These are phyloP conservation scores for Drosophila barbarae DNA, from an alignment of 2,888 invertebrate genomes.

Conservation along the genomic window DNA sequence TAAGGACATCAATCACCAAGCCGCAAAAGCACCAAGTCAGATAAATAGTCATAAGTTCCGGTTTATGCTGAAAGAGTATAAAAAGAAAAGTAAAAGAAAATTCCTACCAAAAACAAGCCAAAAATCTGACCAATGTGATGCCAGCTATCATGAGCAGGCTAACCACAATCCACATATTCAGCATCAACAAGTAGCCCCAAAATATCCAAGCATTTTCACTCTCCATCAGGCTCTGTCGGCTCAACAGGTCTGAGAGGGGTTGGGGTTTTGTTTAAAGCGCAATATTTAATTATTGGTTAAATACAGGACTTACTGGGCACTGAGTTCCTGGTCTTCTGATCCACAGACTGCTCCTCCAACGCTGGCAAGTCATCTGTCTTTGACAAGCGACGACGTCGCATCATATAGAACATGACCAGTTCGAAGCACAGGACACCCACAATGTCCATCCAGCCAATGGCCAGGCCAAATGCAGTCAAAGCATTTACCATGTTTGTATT, in stretches of 20 bases:
- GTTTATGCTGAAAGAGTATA: slow-evolving; percentile 30
- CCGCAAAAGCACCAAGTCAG: slow-evolving; percentile 49
- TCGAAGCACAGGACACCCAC: slow-evolving; percentile 56
- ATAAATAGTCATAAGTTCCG: slow-evolving; percentile 52
- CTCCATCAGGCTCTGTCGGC: not conserved
- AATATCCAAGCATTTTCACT: slow-evolving; percentile 40
- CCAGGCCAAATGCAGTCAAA: slow-evolving; percentile 59
- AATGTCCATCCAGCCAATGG: slow-evolving; percentile 64
- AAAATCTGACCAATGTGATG: slow-evolving; percentile 47
- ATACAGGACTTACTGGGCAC: slow-evolving; percentile 27
- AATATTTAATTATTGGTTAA: not conserved
- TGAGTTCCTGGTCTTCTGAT: not conserved
- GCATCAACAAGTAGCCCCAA: slow-evolving; percentile 53
- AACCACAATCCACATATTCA: slow-evolving; percentile 56
- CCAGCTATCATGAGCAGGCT: slow-evolving; percentile 53
- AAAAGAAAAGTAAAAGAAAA: not conserved
- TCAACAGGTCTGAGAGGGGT: slow-evolving; percentile 1
- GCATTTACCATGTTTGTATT: slow-evolving; percentile 40
- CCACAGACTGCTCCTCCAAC: not conserved
- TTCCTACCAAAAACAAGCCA: too few species aligned
- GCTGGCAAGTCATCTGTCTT: not conserved
- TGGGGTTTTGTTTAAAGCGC: not conserved
- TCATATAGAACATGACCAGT: slow-evolving; percentile 49
- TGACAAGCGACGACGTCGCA: slow-evolving; percentile 22
- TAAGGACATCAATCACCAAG: slow-evolving; percentile 46